phyloP scores from a whole-genome alignment of 2,113 vertebrate species.

The Crotalus viridis region DNA sequence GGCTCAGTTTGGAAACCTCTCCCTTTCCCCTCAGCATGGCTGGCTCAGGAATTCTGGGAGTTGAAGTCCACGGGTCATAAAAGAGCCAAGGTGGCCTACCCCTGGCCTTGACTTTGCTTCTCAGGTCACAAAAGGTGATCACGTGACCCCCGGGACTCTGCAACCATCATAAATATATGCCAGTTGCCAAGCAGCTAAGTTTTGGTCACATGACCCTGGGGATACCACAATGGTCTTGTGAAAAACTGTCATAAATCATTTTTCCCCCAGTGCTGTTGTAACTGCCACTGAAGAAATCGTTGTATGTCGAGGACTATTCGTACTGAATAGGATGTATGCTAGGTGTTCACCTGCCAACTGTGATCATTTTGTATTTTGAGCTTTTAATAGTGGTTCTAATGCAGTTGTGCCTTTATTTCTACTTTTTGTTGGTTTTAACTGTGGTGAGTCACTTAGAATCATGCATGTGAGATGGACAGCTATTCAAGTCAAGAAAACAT shows the following conservation, averaged over 20 bases:
- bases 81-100: no score
- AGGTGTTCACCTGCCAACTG: background rate
- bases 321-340: background rate
- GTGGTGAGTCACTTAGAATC: background rate
- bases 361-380: background rate
- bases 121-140: background rate
- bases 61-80: no score
- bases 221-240: background rate
- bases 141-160: background rate
- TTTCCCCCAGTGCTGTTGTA: background rate
- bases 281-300: background rate
- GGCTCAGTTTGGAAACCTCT: no score
- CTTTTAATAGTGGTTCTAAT: background rate
- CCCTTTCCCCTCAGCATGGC: no score
- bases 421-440: background rate
- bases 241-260: background rate
- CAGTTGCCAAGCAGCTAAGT: background rate
- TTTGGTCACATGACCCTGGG: background rate
- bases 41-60: no score
- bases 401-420: background rate
- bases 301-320: background rate
- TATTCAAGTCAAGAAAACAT: background rate
- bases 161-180: background rate
- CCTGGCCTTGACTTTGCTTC: background rate
- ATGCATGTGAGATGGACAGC: background rate